phyloP scores from a whole-genome alignment of 23 tunicate genomes.

The Oikopleura dioica region DNA sequence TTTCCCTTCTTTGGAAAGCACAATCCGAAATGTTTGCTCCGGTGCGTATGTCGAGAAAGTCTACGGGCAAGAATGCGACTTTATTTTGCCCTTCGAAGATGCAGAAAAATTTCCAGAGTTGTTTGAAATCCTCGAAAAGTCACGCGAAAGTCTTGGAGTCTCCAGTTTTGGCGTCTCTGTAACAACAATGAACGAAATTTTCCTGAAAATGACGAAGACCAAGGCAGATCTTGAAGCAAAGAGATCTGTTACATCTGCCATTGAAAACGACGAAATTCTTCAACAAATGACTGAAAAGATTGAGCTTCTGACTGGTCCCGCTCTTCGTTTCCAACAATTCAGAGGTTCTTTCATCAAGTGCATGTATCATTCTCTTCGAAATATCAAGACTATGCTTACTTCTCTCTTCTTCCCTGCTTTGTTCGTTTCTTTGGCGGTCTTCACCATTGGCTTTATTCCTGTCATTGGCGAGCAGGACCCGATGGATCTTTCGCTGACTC shows the following conservation, averaged over 20 bases:
- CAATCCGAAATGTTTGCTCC: conserved; percentile 26
- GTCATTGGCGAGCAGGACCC: too few relatives aligned
- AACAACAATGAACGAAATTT: conserved; percentile 91
- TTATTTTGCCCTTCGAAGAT: conserved; percentile 54
- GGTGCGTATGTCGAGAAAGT: conserved; percentile 35
- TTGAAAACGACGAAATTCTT: neutral
- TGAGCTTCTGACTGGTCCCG: neutral
- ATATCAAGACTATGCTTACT: conserved; percentile 43
- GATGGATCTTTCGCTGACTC: too few relatives aligned
- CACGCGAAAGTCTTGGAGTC: conserved; percentile 26
- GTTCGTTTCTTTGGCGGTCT: too few relatives aligned
- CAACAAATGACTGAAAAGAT: neutral
- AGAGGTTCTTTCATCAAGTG: conserved; percentile 39
- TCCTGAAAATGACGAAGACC: conserved; percentile 25
- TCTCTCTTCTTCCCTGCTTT: too few relatives aligned
- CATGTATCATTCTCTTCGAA: conserved; percentile 36
- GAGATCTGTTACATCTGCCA: too few relatives aligned
- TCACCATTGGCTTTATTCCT: too few relatives aligned
- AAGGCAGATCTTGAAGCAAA: neutral
- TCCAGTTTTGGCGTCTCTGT: conserved; percentile 54
- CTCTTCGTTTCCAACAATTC: conserved; percentile 50
- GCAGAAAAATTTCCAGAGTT: conserved; percentile 42
- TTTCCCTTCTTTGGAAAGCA: conserved; percentile 15
- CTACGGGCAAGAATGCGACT: conserved; percentile 61
- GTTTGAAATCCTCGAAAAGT: conserved; percentile 36